Evolutionary conservation across 2,797 vertebrate genomes (phyloP), one percentile per base, ranked within the genome.

Genomic region (Hipposideros larvatus): DNA sequence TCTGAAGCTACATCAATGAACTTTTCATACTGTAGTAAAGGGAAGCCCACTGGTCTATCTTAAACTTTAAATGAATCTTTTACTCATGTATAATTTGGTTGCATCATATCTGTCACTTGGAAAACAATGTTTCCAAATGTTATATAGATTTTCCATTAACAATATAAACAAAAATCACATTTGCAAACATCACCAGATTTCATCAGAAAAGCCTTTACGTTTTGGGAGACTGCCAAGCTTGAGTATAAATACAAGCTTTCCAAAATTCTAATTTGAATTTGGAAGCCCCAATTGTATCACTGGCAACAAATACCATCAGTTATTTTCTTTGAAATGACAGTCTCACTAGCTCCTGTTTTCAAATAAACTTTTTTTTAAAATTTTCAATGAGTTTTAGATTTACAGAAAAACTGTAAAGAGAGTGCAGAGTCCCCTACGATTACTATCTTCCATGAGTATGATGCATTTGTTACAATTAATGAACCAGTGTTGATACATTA

Each of bases 361-460:
- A 63, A 89, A 89, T 65, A 75, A 41, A 61, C 26, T 19, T 86
- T 65, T 77, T 51, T 51, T 51, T 16, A 4, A 37, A 26, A n/a
- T 48, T 79, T 55, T 66, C 21, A 46, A 51, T 18, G 41, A 75
- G 55, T 65, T 66, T 57, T 26, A 66, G 37, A 43, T 26, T 14
- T 14, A 13, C 11, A 34, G 22, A 18, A 46, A 55, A 66, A 18
- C 11, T 21, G 21, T 53, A 16, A 8, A 24, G 16, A 79, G 83
- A 41, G 26, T 41, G 46, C 46, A 4, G 37, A 28, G 16, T 5
- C 51, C 37, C 57, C 3, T 7, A 24, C 4, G n/a, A 14, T 28
- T 13, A 31, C n/a, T 6, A 1, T 1, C 19, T n/a, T 19, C 7
- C 7, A 0, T 13, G 4, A 21, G 22, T 0, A 3, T 18, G 28